Percentiles rank a stretch among this genome's conserved stretches.
Conservation (phyloP, 2,888 invertebrate genomes). For the Stenodera caucasica region DNA sequence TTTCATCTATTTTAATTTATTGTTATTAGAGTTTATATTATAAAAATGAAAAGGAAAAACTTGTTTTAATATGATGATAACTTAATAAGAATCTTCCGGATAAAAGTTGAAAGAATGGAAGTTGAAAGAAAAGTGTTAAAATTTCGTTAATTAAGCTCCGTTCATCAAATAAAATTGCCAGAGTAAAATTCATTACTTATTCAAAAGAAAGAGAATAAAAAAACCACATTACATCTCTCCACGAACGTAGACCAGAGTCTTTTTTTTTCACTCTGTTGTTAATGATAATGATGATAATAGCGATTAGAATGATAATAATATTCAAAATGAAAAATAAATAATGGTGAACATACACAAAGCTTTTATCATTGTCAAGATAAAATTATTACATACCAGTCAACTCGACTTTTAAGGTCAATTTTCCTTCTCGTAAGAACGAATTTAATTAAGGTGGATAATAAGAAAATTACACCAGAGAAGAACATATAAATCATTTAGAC, state of each 20-base stretch:
- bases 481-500: constrained; percentile 1
- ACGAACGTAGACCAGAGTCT: constrained; percentile 11
- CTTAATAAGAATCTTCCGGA: constrained; percentile 26
- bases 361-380: neutral
- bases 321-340: constrained; percentile 20
- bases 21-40: neutral
- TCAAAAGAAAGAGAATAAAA: constrained; percentile 20
- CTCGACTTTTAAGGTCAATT: constrained; percentile 8
- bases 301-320: neutral
- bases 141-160: constrained; percentile 35
- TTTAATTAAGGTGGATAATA: constrained; percentile 21
- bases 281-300: neutral
- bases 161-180: constrained; percentile 30
- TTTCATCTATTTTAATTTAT: neutral
- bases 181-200: constrained; percentile 36
- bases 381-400: constrained; percentile 13
- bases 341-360: neutral
- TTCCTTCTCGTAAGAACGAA: constrained; percentile 8
- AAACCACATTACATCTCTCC: constrained; percentile 15
- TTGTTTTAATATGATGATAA: constrained; percentile 26
- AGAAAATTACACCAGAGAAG: constrained; percentile 11
- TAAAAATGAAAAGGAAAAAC: neutral
- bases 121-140: constrained; percentile 33
- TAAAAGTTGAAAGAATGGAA: constrained; percentile 25
- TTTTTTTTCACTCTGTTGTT: neutral